Base-by-base conservation (phyloP, 2,888 invertebrate species). In the Dynastes maya region DNA sequence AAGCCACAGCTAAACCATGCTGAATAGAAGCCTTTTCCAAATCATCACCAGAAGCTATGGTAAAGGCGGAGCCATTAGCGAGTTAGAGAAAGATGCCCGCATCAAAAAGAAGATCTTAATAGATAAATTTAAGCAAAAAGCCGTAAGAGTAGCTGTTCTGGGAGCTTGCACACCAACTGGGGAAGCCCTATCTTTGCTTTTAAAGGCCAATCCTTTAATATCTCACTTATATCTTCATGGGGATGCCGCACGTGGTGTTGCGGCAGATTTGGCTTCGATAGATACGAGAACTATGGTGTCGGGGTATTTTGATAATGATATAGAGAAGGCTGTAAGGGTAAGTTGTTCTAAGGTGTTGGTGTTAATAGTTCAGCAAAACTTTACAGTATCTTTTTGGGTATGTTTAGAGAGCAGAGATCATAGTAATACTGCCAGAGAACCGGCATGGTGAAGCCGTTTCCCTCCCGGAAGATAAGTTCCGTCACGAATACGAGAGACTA, bases 101-200 rank as follows among this genome's bases (percentile, higher is more conserved):
- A 29, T 77, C 29, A 78, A 58, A 13, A 78, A 80, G 51, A 61
- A 53, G 11, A 51, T 74, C 16, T 67, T 74, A 5, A 55, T 67
- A 5, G 83, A 83, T 74, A 80, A 78, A 27, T 82, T 80, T 61
- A 75, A 78, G 13, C 82, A 81, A 67, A 83, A 81, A 80, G 80
- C 81, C n/a, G 81, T 82, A 2, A 65, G 84, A 5, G 87, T 88
- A 51, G 83, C 85, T 9, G 79, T 92, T 76, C 89, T 92, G 80
- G 91, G 92, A 1, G 91, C 90, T 2, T 89, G 90, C 82, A 90
- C 90, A 0, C 86, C 87, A 11, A 85, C 91, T 77, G 92, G 92
- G 0, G 90, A 90, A 79, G 89, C 89, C 40, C 85, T 90, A 2
- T 87, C 91, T 2, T 85, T 92, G 61, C 84, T 92, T 58, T 85